Base-by-base conservation (phyloP, 2,888 invertebrate genomes). In the Sylvicola cinctus region DNA sequence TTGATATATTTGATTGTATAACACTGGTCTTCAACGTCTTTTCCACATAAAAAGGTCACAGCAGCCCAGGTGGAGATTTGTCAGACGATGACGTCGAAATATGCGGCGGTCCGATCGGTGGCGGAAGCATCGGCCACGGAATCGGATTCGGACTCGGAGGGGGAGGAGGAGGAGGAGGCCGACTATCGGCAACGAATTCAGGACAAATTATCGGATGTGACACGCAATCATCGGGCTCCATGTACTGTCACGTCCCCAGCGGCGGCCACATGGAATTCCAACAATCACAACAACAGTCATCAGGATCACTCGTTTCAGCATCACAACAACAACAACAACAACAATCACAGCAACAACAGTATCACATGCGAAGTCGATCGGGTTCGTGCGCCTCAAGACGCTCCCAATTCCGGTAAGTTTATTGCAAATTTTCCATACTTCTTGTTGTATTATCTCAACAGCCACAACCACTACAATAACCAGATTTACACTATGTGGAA, bases 31-130 rank as follows among this genome's bases (percentile, higher is more conserved):
- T n/a, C n/a, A n/a, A n/a, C n/a, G n/a, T n/a, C n/a, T n/a, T n/a
- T n/a, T n/a, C n/a, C n/a, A 15, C 15, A 14, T 15, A 11, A 16
- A 12, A 20, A 58, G 56, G 55, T 55, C 55, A 58, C 57, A 55
- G 58, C 58, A 58, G 58, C 56, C 58, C 58, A 55, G 55, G 58
- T 57, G 58, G 58, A 58, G 58, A 58, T 51, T 44, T 58, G 58
- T 58, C 58, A 51, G 58, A 58, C 50, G 58, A 58, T 20, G 20
- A 20, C 20, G n/a, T n/a, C n/a, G 20, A 20, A 20, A 20, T 20
- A 6, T 20, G 20, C 20, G 20, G 20, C 20, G 20, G 20, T 6
- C 20, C 20, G 20, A 20, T 20, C 20, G 20, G 20, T 8, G 8
- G 20, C 20, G 20, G 20, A 20, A 20, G 20, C 20, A 20, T 20